Conservation (phyloP, 2,797 vertebrate species). For the Heteromormyrus szaboi region DNA sequence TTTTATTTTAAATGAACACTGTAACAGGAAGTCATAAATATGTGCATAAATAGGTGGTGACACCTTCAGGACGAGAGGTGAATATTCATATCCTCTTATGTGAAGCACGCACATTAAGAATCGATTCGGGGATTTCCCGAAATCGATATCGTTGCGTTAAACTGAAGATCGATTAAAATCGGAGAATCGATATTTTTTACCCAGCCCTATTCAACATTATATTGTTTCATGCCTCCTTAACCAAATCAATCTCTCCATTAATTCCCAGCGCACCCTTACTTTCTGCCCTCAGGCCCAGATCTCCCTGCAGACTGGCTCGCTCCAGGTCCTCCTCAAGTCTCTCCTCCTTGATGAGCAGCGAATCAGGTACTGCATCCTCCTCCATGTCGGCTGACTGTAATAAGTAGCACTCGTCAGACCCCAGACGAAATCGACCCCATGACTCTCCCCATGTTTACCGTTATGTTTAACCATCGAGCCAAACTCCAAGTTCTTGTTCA, state of each 20-base stretch:
- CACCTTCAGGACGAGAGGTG: too few relatives aligned
- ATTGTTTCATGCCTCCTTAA: not conserved
- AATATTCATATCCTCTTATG: too few relatives aligned
- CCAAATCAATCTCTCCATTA: not conserved
- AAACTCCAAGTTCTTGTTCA: not conserved
- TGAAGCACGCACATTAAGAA: too few relatives aligned
- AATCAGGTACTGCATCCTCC: conserved; percentile 45
- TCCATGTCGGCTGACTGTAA: conserved; percentile 52
- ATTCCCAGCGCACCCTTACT: not conserved
- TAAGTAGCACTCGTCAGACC: not conserved
- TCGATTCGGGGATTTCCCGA: too few relatives aligned
- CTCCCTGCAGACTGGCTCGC: conserved; percentile 22
- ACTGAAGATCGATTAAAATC: too few relatives aligned
- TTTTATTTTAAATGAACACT: too few relatives aligned
- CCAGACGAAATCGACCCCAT: not conserved
- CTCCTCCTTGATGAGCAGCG: conserved; percentile 56
- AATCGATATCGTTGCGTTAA: too few relatives aligned
- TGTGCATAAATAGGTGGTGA: too few relatives aligned
- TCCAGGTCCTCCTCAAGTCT: conserved; percentile 43
- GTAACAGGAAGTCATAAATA: too few relatives aligned
- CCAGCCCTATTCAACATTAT: not conserved
- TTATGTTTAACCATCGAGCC: not conserved
- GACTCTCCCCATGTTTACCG: not conserved
- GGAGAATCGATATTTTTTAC: too few relatives aligned
- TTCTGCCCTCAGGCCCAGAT: conserved; percentile 33